Evolutionary conservation across 2,113 vertebrate species (phyloP).

Genomic region (Cacatua alba): DNA sequence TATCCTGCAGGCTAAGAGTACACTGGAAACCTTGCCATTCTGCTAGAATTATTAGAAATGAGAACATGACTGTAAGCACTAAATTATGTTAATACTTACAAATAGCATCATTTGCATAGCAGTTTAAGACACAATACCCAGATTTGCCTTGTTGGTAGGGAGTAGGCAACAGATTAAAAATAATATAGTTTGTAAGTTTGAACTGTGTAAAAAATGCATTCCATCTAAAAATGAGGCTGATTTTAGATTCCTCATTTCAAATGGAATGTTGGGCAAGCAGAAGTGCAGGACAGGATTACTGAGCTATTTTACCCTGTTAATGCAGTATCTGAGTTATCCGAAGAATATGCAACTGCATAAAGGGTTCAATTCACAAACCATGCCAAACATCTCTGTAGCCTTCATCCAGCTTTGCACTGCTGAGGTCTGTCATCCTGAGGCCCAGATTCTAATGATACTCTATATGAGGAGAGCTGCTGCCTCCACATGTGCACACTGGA

Average conservation of each 20-base stretch:
- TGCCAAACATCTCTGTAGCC: neutral
- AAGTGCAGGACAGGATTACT: neutral
- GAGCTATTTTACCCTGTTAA: conserved; percentile 5
- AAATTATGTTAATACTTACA: conserved; percentile 87
- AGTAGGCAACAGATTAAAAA: conserved; percentile 76
- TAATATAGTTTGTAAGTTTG: conserved; percentile 50
- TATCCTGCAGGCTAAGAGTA: conserved; percentile 84
- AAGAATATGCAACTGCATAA: neutral
- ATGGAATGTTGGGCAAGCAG: neutral
- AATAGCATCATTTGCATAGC: conserved; percentile 85
- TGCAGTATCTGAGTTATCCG: neutral
- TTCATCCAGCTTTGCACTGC: neutral
- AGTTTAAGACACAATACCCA: conserved; percentile 72
- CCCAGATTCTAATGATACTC: neutral
- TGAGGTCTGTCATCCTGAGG: neutral
- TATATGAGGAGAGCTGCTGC: neutral
- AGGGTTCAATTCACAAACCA: neutral
- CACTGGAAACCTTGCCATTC: conserved; percentile 79
- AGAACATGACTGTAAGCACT: conserved; percentile 85
- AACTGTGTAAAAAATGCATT: conserved; percentile 29
- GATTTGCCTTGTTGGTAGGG: conserved; percentile 72
- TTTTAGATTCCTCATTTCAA: conserved; percentile 32
- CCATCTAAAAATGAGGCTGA: neutral
- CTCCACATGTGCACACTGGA: neutral
- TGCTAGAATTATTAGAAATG: conserved; percentile 82